phyloP scores from a whole-genome alignment of 2,888 invertebrate genomes.

The Strigamia maritima region DNA sequence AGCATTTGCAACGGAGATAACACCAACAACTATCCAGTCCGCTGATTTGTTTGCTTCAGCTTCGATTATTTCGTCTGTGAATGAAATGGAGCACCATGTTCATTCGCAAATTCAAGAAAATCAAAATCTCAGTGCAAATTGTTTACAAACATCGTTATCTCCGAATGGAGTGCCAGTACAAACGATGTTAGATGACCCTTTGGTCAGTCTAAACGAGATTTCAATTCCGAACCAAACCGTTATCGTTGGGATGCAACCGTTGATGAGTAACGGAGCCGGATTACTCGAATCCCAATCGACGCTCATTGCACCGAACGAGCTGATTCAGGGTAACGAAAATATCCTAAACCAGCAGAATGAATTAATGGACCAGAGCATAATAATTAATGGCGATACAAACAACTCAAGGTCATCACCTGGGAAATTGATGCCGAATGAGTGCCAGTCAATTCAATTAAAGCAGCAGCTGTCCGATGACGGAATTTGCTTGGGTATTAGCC shows the following conservation, averaged over 20 bases:
- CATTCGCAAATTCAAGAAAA: neutral
- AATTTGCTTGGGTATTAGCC: neutral
- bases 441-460: neutral
- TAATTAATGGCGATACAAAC: neutral
- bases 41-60: neutral
- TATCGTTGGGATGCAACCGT: neutral
- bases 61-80: neutral
- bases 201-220: neutral
- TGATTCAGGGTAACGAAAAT: neutral
- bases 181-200: neutral
- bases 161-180: neutral
- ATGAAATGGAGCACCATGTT: neutral
- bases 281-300: neutral
- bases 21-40: neutral
- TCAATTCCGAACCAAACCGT: neutral
- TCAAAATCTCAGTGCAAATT: neutral
- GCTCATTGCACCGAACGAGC: neutral
- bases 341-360: neutral
- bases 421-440: neutral
- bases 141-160: neutral
- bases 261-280: neutral
- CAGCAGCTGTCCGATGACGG: neutral
- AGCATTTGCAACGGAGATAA: neutral
- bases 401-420: neutral
- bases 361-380: conserved; percentile 16